Conservation (phyloP, 1,140 invertebrate genomes). For the Melipona quadrifasciata region DNA sequence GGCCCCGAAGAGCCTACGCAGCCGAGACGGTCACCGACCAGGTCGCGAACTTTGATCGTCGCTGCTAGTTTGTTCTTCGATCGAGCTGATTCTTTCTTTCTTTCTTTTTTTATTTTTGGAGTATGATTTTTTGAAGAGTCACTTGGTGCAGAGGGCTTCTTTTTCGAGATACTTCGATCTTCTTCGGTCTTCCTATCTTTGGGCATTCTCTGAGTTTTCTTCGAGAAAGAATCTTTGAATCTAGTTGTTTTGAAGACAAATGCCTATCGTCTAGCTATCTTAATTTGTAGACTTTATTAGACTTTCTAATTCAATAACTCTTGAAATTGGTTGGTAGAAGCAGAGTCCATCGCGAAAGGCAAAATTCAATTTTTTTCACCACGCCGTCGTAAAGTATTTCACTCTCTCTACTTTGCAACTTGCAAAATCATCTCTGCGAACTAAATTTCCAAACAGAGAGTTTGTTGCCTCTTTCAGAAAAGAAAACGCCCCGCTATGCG, state of each 20-base stretch:
- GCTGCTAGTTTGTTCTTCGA: neutral
- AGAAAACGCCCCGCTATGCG: too few species aligned
- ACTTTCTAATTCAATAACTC: neutral
- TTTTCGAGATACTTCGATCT: neutral
- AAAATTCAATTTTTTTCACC: too few species aligned
- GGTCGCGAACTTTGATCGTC: constrained; percentile 63
- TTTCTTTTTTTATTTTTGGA: too few species aligned
- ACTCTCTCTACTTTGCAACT: too few species aligned
- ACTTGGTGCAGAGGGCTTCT: neutral
- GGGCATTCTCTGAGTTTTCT: neutral
- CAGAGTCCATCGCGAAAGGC: too few species aligned
- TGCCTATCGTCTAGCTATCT: neutral
- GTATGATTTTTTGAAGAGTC: too few species aligned
- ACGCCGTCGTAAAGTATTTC: too few species aligned
- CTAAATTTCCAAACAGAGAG: too few species aligned
- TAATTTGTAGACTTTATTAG: neutral
- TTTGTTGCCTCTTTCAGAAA: too few species aligned
- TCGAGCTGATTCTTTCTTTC: neutral
- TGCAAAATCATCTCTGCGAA: too few species aligned
- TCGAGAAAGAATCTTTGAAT: too few species aligned
- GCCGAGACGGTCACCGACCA: constrained; percentile 58
- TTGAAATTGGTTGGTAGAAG: neutral
- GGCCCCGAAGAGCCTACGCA: constrained; percentile 1
- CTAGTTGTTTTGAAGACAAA: too few species aligned
- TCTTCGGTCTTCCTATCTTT: neutral